Conservation (phyloP, 2,888 invertebrate species). For the Acholoe squamosa region DNA sequence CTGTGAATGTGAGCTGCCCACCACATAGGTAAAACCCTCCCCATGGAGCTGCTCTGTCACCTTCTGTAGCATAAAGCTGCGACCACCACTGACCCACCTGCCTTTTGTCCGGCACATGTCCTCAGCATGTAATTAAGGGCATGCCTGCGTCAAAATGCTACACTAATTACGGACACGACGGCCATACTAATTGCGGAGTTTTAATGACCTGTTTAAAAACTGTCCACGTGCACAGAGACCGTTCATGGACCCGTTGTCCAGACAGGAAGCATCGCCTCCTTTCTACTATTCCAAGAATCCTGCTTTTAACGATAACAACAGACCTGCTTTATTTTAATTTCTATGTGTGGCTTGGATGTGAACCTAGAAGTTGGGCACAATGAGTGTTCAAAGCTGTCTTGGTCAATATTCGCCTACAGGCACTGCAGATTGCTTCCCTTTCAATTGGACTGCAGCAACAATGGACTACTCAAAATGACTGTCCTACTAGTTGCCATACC, state of each 20-base stretch:
- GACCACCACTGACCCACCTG: slow-evolving; percentile 18
- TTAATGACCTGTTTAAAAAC: slow-evolving; percentile 34
- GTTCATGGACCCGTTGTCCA: not conserved
- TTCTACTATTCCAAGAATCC: slow-evolving; percentile 38
- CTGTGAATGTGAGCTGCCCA: too few species aligned
- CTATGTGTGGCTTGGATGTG: not conserved
- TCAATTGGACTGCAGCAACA: too few species aligned
- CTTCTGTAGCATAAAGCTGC: not conserved
- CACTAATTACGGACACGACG: slow-evolving; percentile 40
- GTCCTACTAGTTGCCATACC: too few species aligned
- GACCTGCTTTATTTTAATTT: not conserved
- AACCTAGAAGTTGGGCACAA: too few species aligned
- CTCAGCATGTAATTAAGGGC: slow-evolving; percentile 41
- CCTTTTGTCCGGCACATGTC: slow-evolving; percentile 24
- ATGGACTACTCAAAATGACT: too few species aligned
- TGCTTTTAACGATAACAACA: not conserved
- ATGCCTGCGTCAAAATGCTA: slow-evolving; percentile 7
- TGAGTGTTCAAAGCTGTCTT: too few species aligned
- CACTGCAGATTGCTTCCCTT: too few species aligned
- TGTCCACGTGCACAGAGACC: slow-evolving; percentile 2
- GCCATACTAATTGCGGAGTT: slow-evolving; percentile 13
- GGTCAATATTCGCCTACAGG: too few species aligned
- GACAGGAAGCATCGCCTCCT: not conserved
- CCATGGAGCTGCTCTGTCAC: not conserved
- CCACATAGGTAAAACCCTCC: not conserved